A percentile compares a stretch with the other conserved stretches of the same genome.
phyloP scores from a whole-genome alignment of 1,140 invertebrate species.

The Drosophila murphyi region DNA sequence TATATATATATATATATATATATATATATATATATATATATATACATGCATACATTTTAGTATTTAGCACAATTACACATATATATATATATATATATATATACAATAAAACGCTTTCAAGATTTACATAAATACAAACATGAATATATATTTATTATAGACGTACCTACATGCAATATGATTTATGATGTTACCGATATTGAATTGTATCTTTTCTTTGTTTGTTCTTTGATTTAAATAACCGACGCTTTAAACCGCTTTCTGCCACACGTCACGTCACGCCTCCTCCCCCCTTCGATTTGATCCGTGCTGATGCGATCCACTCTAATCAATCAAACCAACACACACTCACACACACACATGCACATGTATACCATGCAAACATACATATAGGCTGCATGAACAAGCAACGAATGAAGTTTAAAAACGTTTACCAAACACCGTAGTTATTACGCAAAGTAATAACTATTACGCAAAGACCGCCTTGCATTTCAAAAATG shows the following conservation, averaged over 20 bases:
- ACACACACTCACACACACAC: conserved; percentile 5
- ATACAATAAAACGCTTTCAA: conserved; percentile 14
- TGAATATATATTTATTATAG: conserved; percentile 33
- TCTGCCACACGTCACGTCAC: conserved; percentile 56
- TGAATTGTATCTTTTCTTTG: conserved; percentile 72
- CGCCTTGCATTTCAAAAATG: conserved; percentile 17
- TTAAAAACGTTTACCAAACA: conserved; percentile 56
- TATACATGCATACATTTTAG: conserved; percentile 46
- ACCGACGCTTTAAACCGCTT: conserved; percentile 57
- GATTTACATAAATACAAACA: conserved; percentile 18
- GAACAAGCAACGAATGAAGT: conserved; percentile 75
- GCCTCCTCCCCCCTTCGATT: conserved; percentile 35
- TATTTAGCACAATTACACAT: conserved; percentile 28
- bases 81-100: conserved; percentile 12
- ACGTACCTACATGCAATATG: conserved; percentile 48
- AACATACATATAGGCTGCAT: conserved; percentile 59
- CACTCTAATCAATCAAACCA: conserved; percentile 11
- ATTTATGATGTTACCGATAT: conserved; percentile 71
- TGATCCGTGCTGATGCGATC: conserved; percentile 26
- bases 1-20: no score
- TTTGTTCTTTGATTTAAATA: conserved; percentile 65
- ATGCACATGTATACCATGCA: not conserved
- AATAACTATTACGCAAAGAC: conserved; percentile 18
- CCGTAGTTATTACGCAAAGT: conserved; percentile 38
- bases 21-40: no score